Evolutionary conservation across 2,797 vertebrate species (phyloP).

Genomic region (Sebastes elongatus): DNA sequence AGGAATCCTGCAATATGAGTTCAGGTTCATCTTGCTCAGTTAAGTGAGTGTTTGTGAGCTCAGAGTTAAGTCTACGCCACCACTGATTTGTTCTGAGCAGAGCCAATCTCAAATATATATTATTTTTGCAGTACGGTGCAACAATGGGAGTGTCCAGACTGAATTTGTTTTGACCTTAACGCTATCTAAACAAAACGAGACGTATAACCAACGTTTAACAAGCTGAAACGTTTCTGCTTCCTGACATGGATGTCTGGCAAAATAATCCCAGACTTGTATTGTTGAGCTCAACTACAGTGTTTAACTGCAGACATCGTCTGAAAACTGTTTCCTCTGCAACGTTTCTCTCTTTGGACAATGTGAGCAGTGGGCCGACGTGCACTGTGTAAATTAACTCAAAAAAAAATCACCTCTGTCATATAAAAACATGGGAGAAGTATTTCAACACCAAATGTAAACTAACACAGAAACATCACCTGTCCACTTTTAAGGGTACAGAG

Average conservation of each 20-base stretch:
- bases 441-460: slow-evolving; percentile 12
- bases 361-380: not conserved
- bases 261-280: slow-evolving; percentile 42
- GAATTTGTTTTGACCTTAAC: not conserved
- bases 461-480: slow-evolving; percentile 36
- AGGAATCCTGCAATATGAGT: not conserved
- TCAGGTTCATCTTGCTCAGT: not conserved
- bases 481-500: slow-evolving; percentile 2
- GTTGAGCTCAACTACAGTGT: slow-evolving; percentile 20
- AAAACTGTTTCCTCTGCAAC: slow-evolving; percentile 9
- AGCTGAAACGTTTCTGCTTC: slow-evolving; percentile 5
- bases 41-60: not conserved
- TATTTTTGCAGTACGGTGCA: not conserved
- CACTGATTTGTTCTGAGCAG: not conserved
- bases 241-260: slow-evolving; percentile 39
- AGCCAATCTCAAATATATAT: not conserved
- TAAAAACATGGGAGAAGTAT: not conserved
- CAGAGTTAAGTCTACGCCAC: not conserved
- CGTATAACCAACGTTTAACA: slow-evolving; percentile 1
- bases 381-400: not conserved
- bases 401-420: not conserved
- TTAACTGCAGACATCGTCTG: slow-evolving; percentile 34
- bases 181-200: slow-evolving; percentile 4
- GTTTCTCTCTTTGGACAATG: not conserved
- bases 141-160: not conserved